These are phyloP conservation scores for Rhamphomyia laevipes DNA, from an alignment of 2,888 invertebrate species.

Conservation along the genomic window DNA sequence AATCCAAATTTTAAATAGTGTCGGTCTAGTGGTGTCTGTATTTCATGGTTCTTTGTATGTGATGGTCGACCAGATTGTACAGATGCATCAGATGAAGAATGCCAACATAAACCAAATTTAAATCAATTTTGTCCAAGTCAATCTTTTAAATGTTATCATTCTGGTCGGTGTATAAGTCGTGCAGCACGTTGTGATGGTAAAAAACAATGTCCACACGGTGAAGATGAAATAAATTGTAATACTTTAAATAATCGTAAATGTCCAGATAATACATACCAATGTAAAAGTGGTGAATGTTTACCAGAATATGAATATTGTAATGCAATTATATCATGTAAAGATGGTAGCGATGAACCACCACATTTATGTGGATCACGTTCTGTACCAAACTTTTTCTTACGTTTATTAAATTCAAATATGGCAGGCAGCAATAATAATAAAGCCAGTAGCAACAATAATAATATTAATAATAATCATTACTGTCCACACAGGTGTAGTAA, in stretches of 20 bases:
- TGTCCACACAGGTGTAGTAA: constrained; percentile 80
- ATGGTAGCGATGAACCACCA: constrained; percentile 83
- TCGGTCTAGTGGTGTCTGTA: constrained; percentile 71
- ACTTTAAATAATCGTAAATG: constrained; percentile 50
- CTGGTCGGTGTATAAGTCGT: constrained; percentile 62
- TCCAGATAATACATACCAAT: constrained; percentile 72
- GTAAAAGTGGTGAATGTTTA: constrained; percentile 74
- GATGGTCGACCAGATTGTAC: constrained; percentile 68
- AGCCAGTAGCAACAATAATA: constrained; percentile 14
- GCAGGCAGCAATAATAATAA: constrained; percentile 22
- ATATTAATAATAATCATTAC: constrained; percentile 20
- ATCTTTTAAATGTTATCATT: constrained; percentile 56
- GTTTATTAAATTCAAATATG: constrained; percentile 25
- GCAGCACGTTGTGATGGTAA: constrained; percentile 73
- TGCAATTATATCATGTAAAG: constrained; percentile 73
- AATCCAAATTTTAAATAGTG: constrained; percentile 46
- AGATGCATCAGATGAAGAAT: constrained; percentile 81
- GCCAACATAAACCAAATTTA: constrained; percentile 41
- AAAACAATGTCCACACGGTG: constrained; percentile 63
- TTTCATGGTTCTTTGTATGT: constrained; percentile 89
- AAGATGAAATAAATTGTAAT: constrained; percentile 59
- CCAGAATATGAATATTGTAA: constrained; percentile 89
- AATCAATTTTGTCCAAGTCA: constrained; percentile 51
- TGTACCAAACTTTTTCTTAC: constrained; percentile 33
- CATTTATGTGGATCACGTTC: constrained; percentile 51